Conservation (phyloP, 2,797 vertebrate genomes). For the Liparis tanakae region DNA sequence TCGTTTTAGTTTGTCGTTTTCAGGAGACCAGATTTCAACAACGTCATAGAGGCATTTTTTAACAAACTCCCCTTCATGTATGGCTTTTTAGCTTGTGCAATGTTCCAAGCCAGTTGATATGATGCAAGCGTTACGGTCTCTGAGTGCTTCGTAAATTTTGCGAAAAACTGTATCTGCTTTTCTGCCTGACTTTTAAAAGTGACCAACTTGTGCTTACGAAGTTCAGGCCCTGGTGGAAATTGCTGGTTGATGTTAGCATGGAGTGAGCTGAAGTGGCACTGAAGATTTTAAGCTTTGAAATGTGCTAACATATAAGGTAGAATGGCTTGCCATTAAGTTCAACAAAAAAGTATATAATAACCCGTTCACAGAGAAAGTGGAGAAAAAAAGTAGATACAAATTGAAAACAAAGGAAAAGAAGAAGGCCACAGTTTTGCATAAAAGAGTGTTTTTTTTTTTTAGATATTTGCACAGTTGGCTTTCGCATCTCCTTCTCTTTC, state of each 20-base stretch:
- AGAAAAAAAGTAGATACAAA: slow-evolving; percentile 24
- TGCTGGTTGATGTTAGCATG: too few relatives aligned
- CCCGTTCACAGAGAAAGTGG: slow-evolving; percentile 20
- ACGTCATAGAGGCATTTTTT: neutral
- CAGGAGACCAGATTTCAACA: too few relatives aligned
- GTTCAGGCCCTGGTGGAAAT: too few relatives aligned
- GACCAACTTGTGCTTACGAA: too few relatives aligned
- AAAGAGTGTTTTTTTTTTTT: slow-evolving; percentile 67
- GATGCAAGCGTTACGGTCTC: neutral
- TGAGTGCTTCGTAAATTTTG: neutral
- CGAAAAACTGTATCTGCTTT: too few relatives aligned
- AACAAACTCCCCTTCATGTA: neutral
- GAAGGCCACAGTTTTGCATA: slow-evolving; percentile 29
- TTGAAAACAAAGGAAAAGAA: slow-evolving; percentile 34
- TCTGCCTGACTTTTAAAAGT: too few relatives aligned
- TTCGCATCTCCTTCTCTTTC: slow-evolving; percentile 53
- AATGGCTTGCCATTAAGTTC: too few relatives aligned
- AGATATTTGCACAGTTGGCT: slow-evolving; percentile 72
- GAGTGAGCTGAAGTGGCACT: too few relatives aligned
- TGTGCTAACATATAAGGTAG: too few relatives aligned
- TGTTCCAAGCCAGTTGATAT: neutral
- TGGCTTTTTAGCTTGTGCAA: neutral
- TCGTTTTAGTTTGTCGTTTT: too few relatives aligned
- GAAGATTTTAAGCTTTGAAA: too few relatives aligned
- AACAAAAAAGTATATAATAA: slow-evolving; percentile 1